Evolutionary conservation across 2,888 invertebrate species (phyloP), one percentile per base, ranked within the genome.

Genomic region (Callinectes sapidus): DNA sequence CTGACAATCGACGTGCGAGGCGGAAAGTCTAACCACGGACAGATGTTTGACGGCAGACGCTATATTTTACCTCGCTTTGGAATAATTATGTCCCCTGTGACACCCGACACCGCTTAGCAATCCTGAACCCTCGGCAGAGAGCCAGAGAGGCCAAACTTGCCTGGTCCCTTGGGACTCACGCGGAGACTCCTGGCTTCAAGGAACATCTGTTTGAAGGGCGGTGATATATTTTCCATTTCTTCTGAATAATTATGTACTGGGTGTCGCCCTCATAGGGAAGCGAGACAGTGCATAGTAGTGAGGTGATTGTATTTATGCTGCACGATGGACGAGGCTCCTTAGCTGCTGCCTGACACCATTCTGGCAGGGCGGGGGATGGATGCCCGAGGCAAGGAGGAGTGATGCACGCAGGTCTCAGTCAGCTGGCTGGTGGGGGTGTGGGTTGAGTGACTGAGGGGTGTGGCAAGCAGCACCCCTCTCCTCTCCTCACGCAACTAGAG

Each of bases 141-240:
- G 54, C 71, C 39, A 71, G 8, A 87, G 81, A 32, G 87, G n/a
- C 77, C 61, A 87, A 35, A 90, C 39, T 90, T 54, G 42, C 66
- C 55, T 77, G 35, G 42, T 18, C 2, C 13, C 2, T n/a, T 32
- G 28, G 81, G 85, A 81, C 85, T 85, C 71, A 48, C 66, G 54
- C 18, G 54, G 92, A 87, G 87, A 90, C 87, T 92, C 87, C 92
- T 92, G 92, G 92, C 71, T 89, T 90, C 87, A 48, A 90, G 92
- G 92, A 92, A 90, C 92, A 92, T 92, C 86, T 92, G 90, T 92
- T 90, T 90, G 92, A 92, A 87, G 92, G 92, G 90, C 89, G 92
- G 90, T 92, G 87, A 92, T 90, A 54, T 89, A 92, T 92, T 81
- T 71, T 92, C 92, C 87, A 54, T 92, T 90, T 89, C 92, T 71